Evolutionary conservation across 37 sponge, comb jelly and placozoan species (phyloP).

Genomic region (Cliona cf. orientalis): DNA sequence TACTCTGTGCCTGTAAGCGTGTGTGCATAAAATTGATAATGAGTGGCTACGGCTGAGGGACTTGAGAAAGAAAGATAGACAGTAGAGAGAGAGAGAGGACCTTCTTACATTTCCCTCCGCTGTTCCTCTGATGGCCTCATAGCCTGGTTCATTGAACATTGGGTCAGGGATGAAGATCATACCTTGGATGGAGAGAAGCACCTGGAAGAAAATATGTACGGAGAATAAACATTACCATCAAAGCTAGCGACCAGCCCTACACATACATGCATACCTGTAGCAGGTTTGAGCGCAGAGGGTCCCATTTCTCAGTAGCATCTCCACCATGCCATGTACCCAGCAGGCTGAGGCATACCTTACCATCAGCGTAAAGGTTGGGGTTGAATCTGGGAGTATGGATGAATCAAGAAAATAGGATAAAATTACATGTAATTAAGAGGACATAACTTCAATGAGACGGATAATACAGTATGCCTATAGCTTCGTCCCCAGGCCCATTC

Average conservation of each 20-base stretch:
- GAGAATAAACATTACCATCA: not conserved
- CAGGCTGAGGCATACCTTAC: conserved; percentile 94
- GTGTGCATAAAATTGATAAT: not conserved
- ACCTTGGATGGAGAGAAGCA: conserved; percentile 88
- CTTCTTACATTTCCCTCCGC: conserved; percentile 77
- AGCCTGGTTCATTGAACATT: conserved; percentile 96
- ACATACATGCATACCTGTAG: conserved; percentile 46
- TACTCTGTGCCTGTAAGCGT: conserved; percentile 61
- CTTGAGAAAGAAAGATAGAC: not conserved
- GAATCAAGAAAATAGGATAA: too few species aligned
- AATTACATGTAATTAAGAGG: not conserved
- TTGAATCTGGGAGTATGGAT: conserved; percentile 84
- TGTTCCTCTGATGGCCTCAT: conserved; percentile 79
- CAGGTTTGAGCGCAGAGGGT: conserved; percentile 73
- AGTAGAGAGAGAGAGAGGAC: not conserved
- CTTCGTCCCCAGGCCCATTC: too few species aligned
- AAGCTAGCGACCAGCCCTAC: not conserved
- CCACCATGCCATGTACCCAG: conserved; percentile 97
- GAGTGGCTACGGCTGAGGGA: too few species aligned
- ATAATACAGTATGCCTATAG: not conserved
- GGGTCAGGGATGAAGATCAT: conserved; percentile 92
- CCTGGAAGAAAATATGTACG: conserved; percentile 38
- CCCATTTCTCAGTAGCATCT: conserved; percentile 92
- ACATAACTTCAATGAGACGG: not conserved
- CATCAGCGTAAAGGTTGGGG: conserved; percentile 96